A percentile compares a stretch with the other conserved stretches of the same genome.
Evolutionary conservation across 1,140 invertebrate species (phyloP).

Genomic region (Brachionus calyciflorus): DNA sequence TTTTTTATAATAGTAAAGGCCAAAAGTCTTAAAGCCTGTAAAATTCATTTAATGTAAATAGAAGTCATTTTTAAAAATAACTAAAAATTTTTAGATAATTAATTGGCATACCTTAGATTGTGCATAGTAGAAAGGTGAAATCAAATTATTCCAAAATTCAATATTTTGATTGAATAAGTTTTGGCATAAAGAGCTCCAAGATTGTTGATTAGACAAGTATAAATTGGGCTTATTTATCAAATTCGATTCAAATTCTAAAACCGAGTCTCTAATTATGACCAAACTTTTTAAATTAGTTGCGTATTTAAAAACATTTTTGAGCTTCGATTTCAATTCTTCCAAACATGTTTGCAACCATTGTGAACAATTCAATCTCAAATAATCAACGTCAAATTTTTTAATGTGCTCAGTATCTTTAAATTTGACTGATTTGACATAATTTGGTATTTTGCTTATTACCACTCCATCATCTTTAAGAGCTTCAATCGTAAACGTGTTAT

Average conservation of each 20-base stretch:
- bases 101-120: neutral
- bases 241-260: conserved; percentile 29
- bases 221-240: neutral
- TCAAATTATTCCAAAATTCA: conserved; percentile 2
- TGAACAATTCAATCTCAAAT: neutral
- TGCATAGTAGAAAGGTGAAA: conserved; percentile 19
- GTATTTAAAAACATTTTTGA: conserved; percentile 20
- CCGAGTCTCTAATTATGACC: conserved; percentile 31
- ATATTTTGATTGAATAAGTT: conserved; percentile 13
- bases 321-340: neutral
- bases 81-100: too few species aligned
- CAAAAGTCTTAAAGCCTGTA: too few species aligned
- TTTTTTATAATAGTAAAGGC: too few species aligned
- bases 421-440: conserved; percentile 14
- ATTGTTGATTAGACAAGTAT: neutral
- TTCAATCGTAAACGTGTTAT: conserved; percentile 7
- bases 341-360: conserved; percentile 19
- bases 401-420: neutral
- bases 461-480: conserved; percentile 43
- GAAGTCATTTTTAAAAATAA: too few species aligned
- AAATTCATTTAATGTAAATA: too few species aligned
- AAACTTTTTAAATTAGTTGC: conserved; percentile 31
- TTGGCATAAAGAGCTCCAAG: neutral
- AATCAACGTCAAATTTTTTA: conserved; percentile 13
- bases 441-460: conserved; percentile 18